These are phyloP conservation scores for Chionis minor DNA, from an alignment of 2,113 vertebrate genomes.

Conservation along the genomic window DNA sequence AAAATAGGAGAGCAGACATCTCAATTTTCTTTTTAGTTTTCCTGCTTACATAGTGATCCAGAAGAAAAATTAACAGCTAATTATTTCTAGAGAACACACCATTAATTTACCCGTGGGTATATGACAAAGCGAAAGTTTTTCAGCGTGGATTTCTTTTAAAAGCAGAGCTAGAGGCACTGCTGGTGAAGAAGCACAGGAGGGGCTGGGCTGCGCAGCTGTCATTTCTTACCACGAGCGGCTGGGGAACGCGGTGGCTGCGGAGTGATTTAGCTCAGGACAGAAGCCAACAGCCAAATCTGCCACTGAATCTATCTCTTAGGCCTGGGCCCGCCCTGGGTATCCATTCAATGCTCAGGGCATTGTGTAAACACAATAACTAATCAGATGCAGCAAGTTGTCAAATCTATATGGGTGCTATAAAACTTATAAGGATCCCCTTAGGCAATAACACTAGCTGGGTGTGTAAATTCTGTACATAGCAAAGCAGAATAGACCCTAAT, in stretches of 20 bases:
- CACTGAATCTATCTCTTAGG: background rate
- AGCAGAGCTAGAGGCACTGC: background rate
- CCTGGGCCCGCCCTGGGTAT: background rate
- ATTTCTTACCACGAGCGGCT: background rate
- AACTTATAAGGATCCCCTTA: conserved; percentile 51
- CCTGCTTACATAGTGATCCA: background rate
- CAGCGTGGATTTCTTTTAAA: background rate
- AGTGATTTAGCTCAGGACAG: background rate
- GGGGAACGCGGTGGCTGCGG: background rate
- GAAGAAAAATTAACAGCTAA: background rate
- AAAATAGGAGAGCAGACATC: background rate
- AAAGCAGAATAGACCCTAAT: conserved; percentile 32
- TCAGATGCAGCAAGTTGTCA: conserved; percentile 51
- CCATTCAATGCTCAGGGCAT: background rate
- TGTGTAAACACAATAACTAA: conserved; percentile 15
- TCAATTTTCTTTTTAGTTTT: background rate
- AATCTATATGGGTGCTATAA: conserved; percentile 50
- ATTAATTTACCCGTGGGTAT: background rate
- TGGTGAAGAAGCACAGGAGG: background rate
- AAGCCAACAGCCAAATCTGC: background rate
- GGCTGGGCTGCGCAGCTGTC: background rate
- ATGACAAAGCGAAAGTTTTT: background rate
- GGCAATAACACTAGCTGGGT: conserved; percentile 45
- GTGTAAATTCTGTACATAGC: conserved; percentile 40
- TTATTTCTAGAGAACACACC: background rate